phyloP scores from a whole-genome alignment of 2,888 invertebrate species.

The Gastracanthus pulcherrimus region DNA sequence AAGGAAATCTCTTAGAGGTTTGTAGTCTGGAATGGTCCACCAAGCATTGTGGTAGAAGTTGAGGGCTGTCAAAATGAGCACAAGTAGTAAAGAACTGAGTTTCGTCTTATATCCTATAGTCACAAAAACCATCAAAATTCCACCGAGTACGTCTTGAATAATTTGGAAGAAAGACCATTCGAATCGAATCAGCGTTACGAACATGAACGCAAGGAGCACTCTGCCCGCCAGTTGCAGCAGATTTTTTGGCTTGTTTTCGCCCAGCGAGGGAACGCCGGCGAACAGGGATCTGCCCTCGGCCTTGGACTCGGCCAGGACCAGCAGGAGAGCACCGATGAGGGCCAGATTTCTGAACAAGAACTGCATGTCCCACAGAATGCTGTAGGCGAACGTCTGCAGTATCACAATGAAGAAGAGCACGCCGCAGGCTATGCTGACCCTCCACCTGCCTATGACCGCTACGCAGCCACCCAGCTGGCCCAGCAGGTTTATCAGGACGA shows the following conservation, averaged over 20 bases:
- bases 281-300: conserved; percentile 96
- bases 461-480: conserved; percentile 98
- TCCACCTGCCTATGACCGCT: conserved; percentile 95
- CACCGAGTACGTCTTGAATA: conserved; percentile 94
- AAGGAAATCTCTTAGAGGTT: conserved; percentile 98
- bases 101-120: conserved; percentile 99
- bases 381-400: conserved; percentile 96
- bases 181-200: conserved; percentile 95
- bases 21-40: conserved; percentile 97
- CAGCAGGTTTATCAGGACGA: conserved; percentile 96
- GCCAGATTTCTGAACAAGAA: conserved; percentile 98
- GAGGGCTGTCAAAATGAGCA: conserved; percentile 90
- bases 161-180: conserved; percentile 95
- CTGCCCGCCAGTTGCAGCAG: conserved; percentile 97
- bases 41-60: conserved; percentile 99
- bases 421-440: conserved; percentile 94
- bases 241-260: conserved; percentile 98
- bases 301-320: conserved; percentile 97
- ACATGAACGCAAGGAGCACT: conserved; percentile 98
- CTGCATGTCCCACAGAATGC: conserved; percentile 98
- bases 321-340: conserved; percentile 96
- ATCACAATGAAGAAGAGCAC: conserved; percentile 96
- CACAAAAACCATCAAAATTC: conserved; percentile 95
- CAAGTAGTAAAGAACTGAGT: conserved; percentile 95
- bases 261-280: conserved; percentile 94